Percentiles rank a stretch among this genome's conserved stretches.
These are phyloP conservation scores for Drosophila equinoxialis DNA, from an alignment of 1,140 invertebrate species.

Conservation along the genomic window DNA sequence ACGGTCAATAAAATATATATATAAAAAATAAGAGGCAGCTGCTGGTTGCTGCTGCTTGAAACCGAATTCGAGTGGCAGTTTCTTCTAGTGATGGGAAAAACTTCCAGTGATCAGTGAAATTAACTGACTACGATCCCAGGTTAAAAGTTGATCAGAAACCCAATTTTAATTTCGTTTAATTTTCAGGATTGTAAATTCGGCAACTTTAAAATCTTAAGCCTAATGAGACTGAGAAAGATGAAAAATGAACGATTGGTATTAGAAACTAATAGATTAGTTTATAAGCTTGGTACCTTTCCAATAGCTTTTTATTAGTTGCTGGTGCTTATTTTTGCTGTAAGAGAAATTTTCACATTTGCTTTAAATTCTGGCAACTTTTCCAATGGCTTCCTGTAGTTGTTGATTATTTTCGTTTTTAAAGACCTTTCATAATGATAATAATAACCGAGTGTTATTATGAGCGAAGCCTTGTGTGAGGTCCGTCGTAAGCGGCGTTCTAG, in stretches of 20 bases:
- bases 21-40: constrained; percentile 16
- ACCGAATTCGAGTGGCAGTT: constrained; percentile 34
- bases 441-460: background rate
- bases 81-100: constrained; percentile 17
- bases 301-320: no score
- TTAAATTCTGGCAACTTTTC: background rate
- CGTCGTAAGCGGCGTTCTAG: no score
- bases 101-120: background rate
- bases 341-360: no score
- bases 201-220: no score
- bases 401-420: background rate
- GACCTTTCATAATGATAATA: background rate
- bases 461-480: background rate
- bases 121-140: background rate
- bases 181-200: no score
- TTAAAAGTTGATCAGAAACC: background rate
- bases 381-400: background rate
- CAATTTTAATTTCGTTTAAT: no score
- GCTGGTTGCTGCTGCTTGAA: constrained; percentile 12
- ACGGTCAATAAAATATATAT: constrained; percentile 55
- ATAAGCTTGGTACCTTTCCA: background rate
- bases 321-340: no score
- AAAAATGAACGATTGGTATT: no score
- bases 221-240: no score
- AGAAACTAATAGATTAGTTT: background rate